Conservation (phyloP, 2,113 vertebrate species). For the Coturnix japonica region DNA sequence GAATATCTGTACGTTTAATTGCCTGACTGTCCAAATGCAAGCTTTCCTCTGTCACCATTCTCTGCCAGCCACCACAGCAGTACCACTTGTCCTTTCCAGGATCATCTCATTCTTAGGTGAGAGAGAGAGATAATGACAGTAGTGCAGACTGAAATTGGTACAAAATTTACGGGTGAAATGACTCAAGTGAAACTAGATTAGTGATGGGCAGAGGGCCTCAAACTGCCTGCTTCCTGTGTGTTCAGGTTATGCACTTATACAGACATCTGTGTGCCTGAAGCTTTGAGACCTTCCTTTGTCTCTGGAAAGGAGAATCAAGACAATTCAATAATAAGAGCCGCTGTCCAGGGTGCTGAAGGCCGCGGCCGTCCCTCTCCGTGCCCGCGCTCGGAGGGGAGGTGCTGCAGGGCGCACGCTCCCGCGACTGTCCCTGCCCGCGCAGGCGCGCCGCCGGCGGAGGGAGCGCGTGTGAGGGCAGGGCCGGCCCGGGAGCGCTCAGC, state of each 20-base stretch:
- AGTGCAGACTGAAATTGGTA: background rate
- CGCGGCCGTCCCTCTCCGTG: background rate
- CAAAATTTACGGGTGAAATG: background rate
- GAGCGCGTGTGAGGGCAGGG: slow-evolving; percentile 73
- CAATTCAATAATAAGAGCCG: background rate
- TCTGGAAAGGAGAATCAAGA: background rate
- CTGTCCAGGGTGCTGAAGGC: slow-evolving; percentile 83
- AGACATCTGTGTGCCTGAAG: background rate
- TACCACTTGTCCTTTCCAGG: background rate
- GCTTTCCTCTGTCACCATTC: background rate
- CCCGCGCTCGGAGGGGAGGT: too few relatives aligned
- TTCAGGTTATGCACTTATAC: background rate
- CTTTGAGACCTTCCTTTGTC: background rate
- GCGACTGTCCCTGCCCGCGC: slow-evolving; percentile 5
- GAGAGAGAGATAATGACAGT: background rate
- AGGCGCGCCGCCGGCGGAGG: slow-evolving; percentile 38
- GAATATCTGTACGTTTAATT: background rate
- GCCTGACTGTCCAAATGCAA: background rate
- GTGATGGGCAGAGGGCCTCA: background rate
- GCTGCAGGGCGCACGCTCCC: background rate
- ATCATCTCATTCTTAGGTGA: background rate
- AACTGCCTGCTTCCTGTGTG: background rate
- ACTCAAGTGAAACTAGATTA: background rate
- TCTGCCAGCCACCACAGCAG: background rate
- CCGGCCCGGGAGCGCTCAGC: slow-evolving; percentile 78